Conservation (phyloP, 2,888 invertebrate genomes). For the Hetaerina titia region DNA sequence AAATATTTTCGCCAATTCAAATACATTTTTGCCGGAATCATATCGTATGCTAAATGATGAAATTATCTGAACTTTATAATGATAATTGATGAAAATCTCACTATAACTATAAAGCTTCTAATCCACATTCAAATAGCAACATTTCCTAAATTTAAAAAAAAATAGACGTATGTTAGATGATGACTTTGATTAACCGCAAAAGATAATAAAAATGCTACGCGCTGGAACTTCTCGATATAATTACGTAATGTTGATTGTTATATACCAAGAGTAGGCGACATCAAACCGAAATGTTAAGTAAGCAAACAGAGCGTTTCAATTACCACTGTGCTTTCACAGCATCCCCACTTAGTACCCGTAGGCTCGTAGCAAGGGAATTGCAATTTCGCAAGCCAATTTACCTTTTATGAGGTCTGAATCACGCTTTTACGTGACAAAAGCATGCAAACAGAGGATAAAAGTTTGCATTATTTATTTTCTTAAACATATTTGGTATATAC, state of each 20-base stretch:
- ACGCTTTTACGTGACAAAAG: neutral
- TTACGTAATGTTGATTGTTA: neutral
- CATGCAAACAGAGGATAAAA: neutral
- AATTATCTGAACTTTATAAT: too few species aligned
- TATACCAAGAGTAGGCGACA: neutral
- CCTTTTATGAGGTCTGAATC: neutral
- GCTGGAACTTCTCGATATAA: neutral
- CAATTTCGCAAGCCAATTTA: neutral
- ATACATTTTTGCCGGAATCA: too few species aligned
- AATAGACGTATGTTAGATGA: neutral
- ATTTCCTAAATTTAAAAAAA: neutral
- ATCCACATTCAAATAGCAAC: neutral
- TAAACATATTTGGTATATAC: too few species aligned
- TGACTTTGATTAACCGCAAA: neutral
- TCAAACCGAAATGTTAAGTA: neutral
- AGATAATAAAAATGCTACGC: neutral
- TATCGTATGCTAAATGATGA: too few species aligned
- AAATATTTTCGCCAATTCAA: too few species aligned
- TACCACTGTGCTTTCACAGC: neutral
- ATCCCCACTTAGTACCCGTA: neutral
- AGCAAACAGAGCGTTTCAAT: neutral
- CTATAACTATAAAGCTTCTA: too few species aligned
- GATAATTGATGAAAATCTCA: too few species aligned
- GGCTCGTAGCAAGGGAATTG: neutral
- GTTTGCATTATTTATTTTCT: too few species aligned